Conservation (phyloP, 2,797 vertebrate species). For the Enteromius argenteus region DNA sequence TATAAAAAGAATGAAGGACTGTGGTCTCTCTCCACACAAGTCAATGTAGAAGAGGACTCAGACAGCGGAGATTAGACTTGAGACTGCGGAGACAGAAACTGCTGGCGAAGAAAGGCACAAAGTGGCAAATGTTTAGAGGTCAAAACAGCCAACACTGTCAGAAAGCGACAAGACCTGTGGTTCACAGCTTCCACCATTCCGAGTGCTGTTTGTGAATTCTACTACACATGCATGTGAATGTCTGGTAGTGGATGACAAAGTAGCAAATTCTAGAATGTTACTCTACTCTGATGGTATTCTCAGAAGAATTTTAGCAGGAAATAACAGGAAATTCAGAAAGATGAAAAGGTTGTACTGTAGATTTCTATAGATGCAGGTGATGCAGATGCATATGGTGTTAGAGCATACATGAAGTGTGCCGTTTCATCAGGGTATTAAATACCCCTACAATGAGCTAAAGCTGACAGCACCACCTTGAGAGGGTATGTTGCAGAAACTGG, state of each 20-base stretch:
- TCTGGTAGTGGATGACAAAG: conserved; percentile 10
- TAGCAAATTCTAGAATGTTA: background rate
- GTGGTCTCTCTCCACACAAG: background rate
- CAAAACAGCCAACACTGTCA: conserved; percentile 10
- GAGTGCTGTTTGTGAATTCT: conserved; percentile 1
- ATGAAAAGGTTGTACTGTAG: background rate
- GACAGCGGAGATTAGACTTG: conserved; percentile 43
- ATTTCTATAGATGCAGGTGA: conserved; percentile 56
- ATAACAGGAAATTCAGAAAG: background rate
- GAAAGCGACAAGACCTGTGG: background rate
- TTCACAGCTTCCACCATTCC: conserved; percentile 6
- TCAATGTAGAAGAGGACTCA: background rate
- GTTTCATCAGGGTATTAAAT: conserved; percentile 3
- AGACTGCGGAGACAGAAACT: conserved; percentile 52
- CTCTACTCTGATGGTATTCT: background rate
- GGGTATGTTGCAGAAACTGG: conserved; percentile 3
- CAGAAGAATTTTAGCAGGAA: background rate
- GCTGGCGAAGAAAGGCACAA: conserved; percentile 45
- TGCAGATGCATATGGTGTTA: conserved; percentile 39
- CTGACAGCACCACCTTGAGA: conserved; percentile 46
- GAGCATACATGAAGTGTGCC: conserved; percentile 69
- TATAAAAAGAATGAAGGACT: background rate
- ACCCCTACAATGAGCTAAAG: conserved; percentile 26
- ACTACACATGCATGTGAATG: conserved; percentile 25
- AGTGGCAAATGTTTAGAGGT: conserved; percentile 46